Conservation (phyloP, 2,113 vertebrate species). For the Synchiropus splendidus region DNA sequence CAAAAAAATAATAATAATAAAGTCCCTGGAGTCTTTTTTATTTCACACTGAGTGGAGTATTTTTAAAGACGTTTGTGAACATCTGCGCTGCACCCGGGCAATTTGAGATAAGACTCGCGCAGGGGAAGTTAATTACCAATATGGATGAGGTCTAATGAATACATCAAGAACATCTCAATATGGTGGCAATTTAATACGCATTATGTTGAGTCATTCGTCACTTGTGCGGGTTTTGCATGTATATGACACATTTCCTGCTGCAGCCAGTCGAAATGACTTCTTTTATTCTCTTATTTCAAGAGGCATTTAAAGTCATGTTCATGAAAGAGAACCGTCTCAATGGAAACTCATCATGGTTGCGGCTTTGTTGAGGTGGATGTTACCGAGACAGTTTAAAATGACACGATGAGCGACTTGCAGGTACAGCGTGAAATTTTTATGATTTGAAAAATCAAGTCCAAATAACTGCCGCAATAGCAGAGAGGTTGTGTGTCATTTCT, state of each 20-base stretch:
- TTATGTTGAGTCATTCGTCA: slow-evolving; percentile 24
- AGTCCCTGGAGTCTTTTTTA: background rate
- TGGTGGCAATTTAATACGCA: slow-evolving; percentile 17
- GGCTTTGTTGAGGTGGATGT: no score
- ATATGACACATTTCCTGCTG: slow-evolving; percentile 21
- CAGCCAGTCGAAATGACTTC: slow-evolving; percentile 46
- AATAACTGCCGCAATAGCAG: no score
- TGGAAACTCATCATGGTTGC: no score
- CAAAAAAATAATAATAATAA: no score
- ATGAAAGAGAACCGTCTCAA: no score
- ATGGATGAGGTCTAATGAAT: slow-evolving; percentile 52
- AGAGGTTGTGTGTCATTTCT: no score
- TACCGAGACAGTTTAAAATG: no score
- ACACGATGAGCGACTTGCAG: no score
- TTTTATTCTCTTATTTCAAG: slow-evolving; percentile 51
- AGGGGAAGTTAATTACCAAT: slow-evolving; percentile 54
- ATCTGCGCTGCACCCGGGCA: slow-evolving; percentile 48
- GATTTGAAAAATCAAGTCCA: no score
- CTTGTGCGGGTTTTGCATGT: slow-evolving; percentile 31
- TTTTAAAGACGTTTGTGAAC: slow-evolving; percentile 20
- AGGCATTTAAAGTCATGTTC: slow-evolving; percentile 23
- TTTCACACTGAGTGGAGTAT: background rate
- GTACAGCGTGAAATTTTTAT: no score
- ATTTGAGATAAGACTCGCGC: slow-evolving; percentile 40
- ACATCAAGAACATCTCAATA: slow-evolving; percentile 33